These are phyloP conservation scores for Bactericera cockerelli DNA, from an alignment of 1,140 invertebrate species.

Conservation along the genomic window DNA sequence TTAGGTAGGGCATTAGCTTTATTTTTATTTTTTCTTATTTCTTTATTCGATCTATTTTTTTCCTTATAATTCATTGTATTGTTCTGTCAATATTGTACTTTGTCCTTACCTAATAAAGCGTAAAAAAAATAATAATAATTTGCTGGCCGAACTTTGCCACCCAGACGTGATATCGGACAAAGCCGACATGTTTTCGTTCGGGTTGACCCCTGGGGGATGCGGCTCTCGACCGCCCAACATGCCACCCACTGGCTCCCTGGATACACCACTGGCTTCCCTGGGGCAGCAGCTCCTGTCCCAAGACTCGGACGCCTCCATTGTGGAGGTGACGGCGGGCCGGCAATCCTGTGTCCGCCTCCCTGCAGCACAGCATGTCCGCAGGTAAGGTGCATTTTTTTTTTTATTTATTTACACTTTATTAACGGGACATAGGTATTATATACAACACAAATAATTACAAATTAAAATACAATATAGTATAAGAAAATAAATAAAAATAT, in stretches of 20 bases:
- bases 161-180: conserved; percentile 44
- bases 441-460: no score
- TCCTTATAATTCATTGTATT: neutral
- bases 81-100: conserved; percentile 19
- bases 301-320: neutral
- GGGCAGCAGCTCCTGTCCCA: conserved; percentile 18
- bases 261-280: conserved; percentile 20
- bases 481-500: no score
- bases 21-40: no score
- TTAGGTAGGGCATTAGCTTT: no score
- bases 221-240: conserved; percentile 48
- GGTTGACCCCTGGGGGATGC: conserved; percentile 67
- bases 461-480: no score
- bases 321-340: neutral
- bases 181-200: conserved; percentile 66
- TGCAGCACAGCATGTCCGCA: neutral
- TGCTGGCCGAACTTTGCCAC: no score
- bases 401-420: no score
- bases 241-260: conserved; percentile 22
- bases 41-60: no score
- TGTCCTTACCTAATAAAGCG: no score
- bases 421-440: no score
- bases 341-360: neutral
- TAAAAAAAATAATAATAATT: no score
- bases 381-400: no score